phyloP scores from a whole-genome alignment of 1,140 invertebrate genomes.

The Melitaea cinxia region DNA sequence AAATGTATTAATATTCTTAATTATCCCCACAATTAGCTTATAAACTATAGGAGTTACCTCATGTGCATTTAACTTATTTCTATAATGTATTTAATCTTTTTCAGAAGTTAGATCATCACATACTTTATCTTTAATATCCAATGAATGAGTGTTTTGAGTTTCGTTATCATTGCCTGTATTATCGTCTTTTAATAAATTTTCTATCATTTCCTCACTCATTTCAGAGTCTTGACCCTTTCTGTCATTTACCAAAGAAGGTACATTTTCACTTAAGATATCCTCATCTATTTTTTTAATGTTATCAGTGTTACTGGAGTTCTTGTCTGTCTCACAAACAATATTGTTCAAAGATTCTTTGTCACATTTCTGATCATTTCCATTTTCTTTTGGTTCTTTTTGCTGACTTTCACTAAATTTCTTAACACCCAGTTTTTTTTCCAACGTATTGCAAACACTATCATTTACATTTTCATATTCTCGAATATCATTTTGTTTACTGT shows the following conservation, averaged over 20 bases:
- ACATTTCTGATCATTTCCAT: conserved; percentile 6
- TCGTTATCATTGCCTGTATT: conserved; percentile 36
- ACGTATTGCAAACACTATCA: conserved; percentile 1
- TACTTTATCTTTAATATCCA: conserved; percentile 41
- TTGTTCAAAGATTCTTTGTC: conserved; percentile 3
- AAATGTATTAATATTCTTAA: background rate
- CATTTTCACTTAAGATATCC: conserved; percentile 37
- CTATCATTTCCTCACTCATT: conserved; percentile 66
- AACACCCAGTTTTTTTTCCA: background rate
- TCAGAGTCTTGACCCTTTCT: conserved; percentile 49
- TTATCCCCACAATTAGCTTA: conserved; percentile 16
- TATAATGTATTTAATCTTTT: conserved; percentile 9
- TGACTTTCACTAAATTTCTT: background rate
- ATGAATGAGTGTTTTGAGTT: conserved; percentile 35
- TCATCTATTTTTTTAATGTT: conserved; percentile 34
- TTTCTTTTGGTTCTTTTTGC: conserved; percentile 11
- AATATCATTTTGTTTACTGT: conserved; percentile 17
- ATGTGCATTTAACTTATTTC: conserved; percentile 14
- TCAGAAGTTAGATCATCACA: conserved; percentile 2
- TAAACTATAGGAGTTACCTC: conserved; percentile 15
- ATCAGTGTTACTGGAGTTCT: conserved; percentile 23
- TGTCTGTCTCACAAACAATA: conserved; percentile 9
- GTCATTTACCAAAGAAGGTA: conserved; percentile 29
- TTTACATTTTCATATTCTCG: conserved; percentile 14
- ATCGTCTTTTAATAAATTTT: conserved; percentile 61